Conservation (phyloP, 2,113 vertebrate species). For the Rallus limicola region DNA sequence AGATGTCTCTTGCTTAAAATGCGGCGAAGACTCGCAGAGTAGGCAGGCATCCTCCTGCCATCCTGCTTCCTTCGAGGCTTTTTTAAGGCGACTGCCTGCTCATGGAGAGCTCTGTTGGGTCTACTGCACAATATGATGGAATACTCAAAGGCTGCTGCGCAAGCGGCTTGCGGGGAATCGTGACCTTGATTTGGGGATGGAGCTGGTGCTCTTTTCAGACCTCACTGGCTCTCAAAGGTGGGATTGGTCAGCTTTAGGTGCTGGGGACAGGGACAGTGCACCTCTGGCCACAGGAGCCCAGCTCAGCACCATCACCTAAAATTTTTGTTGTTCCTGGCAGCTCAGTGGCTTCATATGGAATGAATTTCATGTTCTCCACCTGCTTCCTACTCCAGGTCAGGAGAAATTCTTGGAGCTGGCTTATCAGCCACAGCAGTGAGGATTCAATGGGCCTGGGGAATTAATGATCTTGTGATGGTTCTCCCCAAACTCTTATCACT, state of each 20-base stretch:
- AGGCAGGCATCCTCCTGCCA: constrained; percentile 52
- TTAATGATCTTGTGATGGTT: accelerated
- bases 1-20: constrained; percentile 63
- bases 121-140: not conserved
- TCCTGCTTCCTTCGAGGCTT: constrained; percentile 4
- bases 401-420: not conserved
- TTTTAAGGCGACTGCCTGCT: constrained; percentile 3
- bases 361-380: not conserved
- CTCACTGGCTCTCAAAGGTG: not conserved
- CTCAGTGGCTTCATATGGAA: not conserved
- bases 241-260: too few relatives aligned
- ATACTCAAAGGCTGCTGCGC: not conserved
- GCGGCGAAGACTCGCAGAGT: constrained; percentile 41
- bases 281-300: not conserved
- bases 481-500: not conserved
- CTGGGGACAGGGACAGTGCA: too few relatives aligned
- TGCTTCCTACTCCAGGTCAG: not conserved
- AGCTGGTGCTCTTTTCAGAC: not conserved
- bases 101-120: constrained; percentile 10
- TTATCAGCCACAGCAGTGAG: not conserved
- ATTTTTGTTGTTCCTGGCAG: not conserved
- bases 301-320: too few relatives aligned
- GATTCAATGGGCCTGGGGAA: not conserved
- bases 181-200: not conserved
- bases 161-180: not conserved